Evolutionary conservation across 2,113 vertebrate species (phyloP), one percentile per base, ranked within the genome.

Genomic region (Heterochromis multidens): DNA sequence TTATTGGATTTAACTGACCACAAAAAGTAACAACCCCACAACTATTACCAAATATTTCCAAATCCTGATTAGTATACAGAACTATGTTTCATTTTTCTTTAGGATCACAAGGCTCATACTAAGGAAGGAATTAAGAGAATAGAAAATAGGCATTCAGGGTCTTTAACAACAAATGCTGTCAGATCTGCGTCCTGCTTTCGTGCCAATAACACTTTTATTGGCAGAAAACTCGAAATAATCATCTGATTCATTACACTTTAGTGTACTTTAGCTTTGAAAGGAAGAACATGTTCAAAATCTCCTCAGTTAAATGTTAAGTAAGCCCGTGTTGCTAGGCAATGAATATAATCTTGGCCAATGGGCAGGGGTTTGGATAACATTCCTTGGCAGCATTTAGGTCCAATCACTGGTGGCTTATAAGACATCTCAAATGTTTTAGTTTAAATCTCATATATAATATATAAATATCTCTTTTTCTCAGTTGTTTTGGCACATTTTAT

Each of bases 291-390:
- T 62, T 67, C 25, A 81, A 79, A 80, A 37, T 43, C n/a, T 80
- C 61, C 37, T 82, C 49, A 6, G 77, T 77, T 81, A 10, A 37
- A 81, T 61, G 59, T 37, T 60, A 17, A 52, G 17, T 87, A 59
- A 86, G 81, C 17, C 80, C 46, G 67, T 6, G 86, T 92, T 87
- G 91, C 84, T 70, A 79, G 77, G 89, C 80, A 63, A 80, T 40
- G 3, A 84, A 67, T 70, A 46, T 40, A 79, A 59, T 84, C 84
- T 82, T 63, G 82, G 77, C 80, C 12, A 56, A 9, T 77, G 19
- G 17, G 35, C 52, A 52, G 25, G 16, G 31, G n/a, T 76, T 90
- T 62, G 19, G 49, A 62, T 40, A 57, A 59, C 37, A 29, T 85
- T 57, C 16, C 65, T 79, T 89, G 81, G 70, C 87, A 46, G 63